Evolutionary conservation across 2,113 vertebrate genomes (phyloP).

Genomic region (Trichechus manatus): DNA sequence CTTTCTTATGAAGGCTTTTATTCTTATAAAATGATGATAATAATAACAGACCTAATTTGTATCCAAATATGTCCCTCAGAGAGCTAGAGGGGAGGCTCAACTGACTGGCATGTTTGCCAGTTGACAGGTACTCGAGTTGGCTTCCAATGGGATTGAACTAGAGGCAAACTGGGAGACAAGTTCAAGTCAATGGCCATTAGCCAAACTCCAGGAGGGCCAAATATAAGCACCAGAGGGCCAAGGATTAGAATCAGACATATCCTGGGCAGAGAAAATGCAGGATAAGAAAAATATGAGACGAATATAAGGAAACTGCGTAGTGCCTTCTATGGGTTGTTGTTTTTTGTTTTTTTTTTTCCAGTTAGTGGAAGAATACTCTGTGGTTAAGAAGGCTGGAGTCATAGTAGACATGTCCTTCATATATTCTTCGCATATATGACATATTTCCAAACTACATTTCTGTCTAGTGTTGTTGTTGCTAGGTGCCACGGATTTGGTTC

Average conservation of each 20-base stretch:
- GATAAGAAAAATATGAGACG: not conserved
- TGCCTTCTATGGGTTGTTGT: not conserved
- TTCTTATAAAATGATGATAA: not conserved
- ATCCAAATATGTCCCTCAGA: not conserved
- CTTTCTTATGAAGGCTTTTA: not conserved
- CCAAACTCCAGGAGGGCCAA: not conserved
- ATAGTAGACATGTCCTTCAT: not conserved
- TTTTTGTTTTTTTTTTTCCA: not conserved
- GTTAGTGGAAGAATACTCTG: not conserved
- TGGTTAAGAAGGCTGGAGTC: not conserved
- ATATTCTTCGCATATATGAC: not conserved
- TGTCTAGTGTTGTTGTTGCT: not conserved
- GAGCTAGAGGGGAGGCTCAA: not conserved
- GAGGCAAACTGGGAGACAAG: not conserved
- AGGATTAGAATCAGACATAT: not conserved
- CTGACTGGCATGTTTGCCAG: not conserved
- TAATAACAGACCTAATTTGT: not conserved
- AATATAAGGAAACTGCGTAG: not conserved
- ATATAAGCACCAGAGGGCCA: not conserved
- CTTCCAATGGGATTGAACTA: not conserved
- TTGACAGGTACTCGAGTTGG: not conserved
- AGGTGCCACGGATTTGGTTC: too few relatives aligned
- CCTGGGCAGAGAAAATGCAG: not conserved
- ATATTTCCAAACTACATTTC: not conserved
- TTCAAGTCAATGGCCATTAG: not conserved